Base-by-base conservation (phyloP, 2,797 vertebrate genomes). In the Sitta carolinensis region DNA sequence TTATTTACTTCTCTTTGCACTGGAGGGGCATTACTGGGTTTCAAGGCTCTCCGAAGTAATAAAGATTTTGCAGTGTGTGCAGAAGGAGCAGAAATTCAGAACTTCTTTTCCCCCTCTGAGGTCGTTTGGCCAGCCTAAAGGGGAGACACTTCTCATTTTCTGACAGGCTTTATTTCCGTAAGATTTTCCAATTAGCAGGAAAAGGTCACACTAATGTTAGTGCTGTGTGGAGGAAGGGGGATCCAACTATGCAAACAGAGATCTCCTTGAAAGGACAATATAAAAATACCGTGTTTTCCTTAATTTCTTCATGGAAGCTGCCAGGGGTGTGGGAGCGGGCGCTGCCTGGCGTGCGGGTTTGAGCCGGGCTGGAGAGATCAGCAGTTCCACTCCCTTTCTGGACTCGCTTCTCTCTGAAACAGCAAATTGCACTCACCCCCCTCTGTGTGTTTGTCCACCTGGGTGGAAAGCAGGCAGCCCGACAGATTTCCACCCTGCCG, bases 41-140 rank as follows among this genome's bases (percentile, higher is more conserved):
- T 97, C 98, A 98, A 98, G 98, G 97, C 98, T 98, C 98, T 98
- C 98, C 57, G 54, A 98, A 98, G 98, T 98, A 97, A 98, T 98
- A 98, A 98, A 98, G 98, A 98, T 98, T 98, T 98, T 98, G 98
- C 98, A 98, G 98, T 98, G 98, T 98, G 98, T 98, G 98, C 98
- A 98, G 98, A 98, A 98, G 98, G 97, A 97, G 95, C 97, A 97
- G 97, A 97, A 97, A 98, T 98, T 98, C 97, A 97, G 97, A 98
- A 98, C 98, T 98, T 98, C 98, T 97, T 97, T 97, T 98, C 97
- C 98, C 98, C 98, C 98, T 98, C 98, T 97, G 98, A 98, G 98
- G 98, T 98, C 98, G 98, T 98, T 98, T 98, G 98, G 98, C 97
- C 97, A 97, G 97, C 97, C 98, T 97, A 98, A 98, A 98, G 97